These are phyloP conservation scores for Aplysina aerophoba DNA, from an alignment of 37 sponge, comb jelly and placozoan species.

Conservation along the genomic window DNA sequence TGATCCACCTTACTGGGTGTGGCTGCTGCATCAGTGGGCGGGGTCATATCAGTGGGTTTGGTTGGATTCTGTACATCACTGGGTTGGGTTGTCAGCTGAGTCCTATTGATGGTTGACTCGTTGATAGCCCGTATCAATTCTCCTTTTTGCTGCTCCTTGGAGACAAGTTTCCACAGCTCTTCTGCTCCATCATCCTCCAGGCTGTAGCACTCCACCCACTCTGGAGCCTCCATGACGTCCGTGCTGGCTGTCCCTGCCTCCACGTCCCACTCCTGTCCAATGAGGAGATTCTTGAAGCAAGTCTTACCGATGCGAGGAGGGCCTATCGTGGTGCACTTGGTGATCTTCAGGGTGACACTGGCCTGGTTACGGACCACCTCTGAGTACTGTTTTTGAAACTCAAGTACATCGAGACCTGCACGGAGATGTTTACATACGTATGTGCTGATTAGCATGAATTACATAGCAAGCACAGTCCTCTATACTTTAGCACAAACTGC, in stretches of 20 bases:
- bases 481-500: too few species aligned
- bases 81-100: background rate
- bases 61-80: background rate
- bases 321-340: slow-evolving; percentile 30
- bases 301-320: slow-evolving; percentile 30
- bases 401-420: too few species aligned
- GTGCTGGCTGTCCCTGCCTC: background rate
- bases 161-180: background rate
- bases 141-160: background rate
- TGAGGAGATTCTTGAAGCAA: slow-evolving; percentile 14
- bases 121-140: background rate
- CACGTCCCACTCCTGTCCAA: slow-evolving; percentile 1
- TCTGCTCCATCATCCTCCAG: background rate
- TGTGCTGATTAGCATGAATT: too few species aligned
- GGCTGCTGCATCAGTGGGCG: too few species aligned
- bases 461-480: too few species aligned
- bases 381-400: background rate
- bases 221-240: slow-evolving; percentile 14
- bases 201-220: slow-evolving; percentile 31
- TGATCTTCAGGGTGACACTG: background rate
- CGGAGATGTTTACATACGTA: too few species aligned
- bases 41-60: too few species aligned
- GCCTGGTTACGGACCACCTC: background rate
- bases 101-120: too few species aligned
- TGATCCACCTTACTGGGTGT: too few species aligned